Evolutionary conservation across 2,888 invertebrate genomes (phyloP), one percentile per base, ranked within the genome.

Genomic region (Rhimphoctona megacephalus): DNA sequence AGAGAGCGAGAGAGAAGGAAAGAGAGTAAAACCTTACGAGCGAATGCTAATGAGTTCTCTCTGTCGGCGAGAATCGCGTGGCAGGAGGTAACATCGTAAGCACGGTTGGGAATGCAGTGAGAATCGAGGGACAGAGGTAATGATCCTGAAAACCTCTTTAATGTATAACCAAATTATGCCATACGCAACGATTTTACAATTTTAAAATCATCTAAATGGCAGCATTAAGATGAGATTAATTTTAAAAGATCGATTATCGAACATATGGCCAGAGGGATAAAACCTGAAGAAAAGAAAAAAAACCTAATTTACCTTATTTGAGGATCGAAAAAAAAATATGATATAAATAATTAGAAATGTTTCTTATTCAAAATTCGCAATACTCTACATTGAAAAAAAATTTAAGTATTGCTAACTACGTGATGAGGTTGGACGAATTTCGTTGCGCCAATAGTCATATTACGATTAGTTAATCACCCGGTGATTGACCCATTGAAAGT

Each of bases 1-100:
- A 6, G 30, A 61, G 17, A 30, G 25, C 17, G 30, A 30, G 17
- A 14, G 49, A 36, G 61, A 17, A 70, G 19, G 57, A 46, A 61
- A n/a, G 76, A 74, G 54, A 54, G 46, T 8, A 46, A 49, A 69
- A 52, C 67, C 61, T 61, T 61, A 43, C 72, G 82, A 83, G 85
- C 77, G 79, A 80, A 87, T 87, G 85, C 83, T 80, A 87, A 87
- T 85, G 83, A 83, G 85, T 80, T 77, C 77, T 81, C 83, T 70
- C 64, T 67, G 85, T 78, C 85, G 81, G 84, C 84, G 78, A 46
- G 64, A 81, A 73, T 52, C 49, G 64, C 81, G 81, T 81, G 81
- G 72, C 73, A 64, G 66, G 19, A 57, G 52, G 77, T 49, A 64
- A 25, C 54, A 14, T 80, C 61, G 36, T 72, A 33, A 66, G 66